Base-by-base conservation (phyloP, 2,888 invertebrate genomes). In the Resseliella maxima region DNA sequence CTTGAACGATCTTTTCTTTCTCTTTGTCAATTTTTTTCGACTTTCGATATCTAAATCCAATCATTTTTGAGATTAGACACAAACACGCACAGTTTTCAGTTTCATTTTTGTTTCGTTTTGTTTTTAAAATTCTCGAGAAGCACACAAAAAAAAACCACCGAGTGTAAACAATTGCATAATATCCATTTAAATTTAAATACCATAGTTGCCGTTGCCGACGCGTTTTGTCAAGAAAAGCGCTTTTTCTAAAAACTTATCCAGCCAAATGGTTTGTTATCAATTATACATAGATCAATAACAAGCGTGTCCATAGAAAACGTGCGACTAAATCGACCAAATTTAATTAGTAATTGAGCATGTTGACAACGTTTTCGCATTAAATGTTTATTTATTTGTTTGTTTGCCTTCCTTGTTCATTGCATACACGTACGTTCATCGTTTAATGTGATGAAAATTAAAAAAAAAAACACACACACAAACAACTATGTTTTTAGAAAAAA, bases 301-400 rank as follows among this genome's bases (percentile, higher is more conserved):
- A 72, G 27, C 5, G 18, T 12, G 15, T 10, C 31, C 0, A 59
- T 2, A 59, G 18, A 18, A 59, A 24, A 59, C 59, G 24, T 59
- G 24, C 27, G 59, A 27, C 24, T 3, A 18, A 2, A 59, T 59
- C 5, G 24, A 59, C 12, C 24, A 27, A 59, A n/a, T n/a, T 5
- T 72, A 59, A 59, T 59, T 59, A 27, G 35, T 15, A 10, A 72
- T 72, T 72, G 72, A 72, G 31, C 72, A 72, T 72, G 72, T 72
- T 72, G 72, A 72, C 72, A 72, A 72, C 72, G 72, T 72, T 31
- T 72, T 72, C 18, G 27, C 35, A 72, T 72, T 72, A 72, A 59
- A 72, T 72, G 21, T n/a, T n/a, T n/a, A n/a, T n/a, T n/a, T 41
- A 41, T 8, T 8, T 8, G 5, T 12, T 41, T 59, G 0, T 21